phyloP scores from a whole-genome alignment of 2,113 vertebrate species.

The Suricata suricatta region DNA sequence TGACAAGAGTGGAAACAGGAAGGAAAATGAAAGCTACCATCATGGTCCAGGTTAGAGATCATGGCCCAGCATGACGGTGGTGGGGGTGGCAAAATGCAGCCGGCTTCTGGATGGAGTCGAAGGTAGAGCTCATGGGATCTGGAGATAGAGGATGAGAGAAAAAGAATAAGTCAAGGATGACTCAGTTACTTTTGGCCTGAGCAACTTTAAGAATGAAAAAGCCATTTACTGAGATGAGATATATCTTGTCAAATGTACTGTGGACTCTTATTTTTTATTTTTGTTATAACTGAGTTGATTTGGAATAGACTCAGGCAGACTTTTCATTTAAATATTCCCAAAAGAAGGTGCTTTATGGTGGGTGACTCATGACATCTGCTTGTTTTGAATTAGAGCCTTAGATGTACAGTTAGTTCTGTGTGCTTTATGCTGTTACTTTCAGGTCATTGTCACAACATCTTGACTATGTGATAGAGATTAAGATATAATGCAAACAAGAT shows the following conservation, averaged over 20 bases:
- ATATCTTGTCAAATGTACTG: neutral
- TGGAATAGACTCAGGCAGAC: conserved; percentile 13
- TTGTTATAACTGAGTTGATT: conserved; percentile 44
- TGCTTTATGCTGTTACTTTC: neutral
- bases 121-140: neutral
- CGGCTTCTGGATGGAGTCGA: neutral
- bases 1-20: neutral
- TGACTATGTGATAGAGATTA: neutral
- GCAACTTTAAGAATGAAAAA: conserved; percentile 18
- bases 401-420: neutral
- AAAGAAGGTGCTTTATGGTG: conserved; percentile 34
- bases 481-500: neutral
- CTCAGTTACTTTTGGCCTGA: conserved; percentile 32
- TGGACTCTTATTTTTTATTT: conserved; percentile 33
- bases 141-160: neutral
- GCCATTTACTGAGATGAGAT: neutral
- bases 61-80: neutral
- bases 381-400: conserved; percentile 40
- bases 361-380: conserved; percentile 38
- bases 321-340: conserved; percentile 13
- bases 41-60: neutral
- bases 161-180: neutral
- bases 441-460: neutral
- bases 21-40: neutral
- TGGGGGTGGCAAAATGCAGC: neutral